phyloP scores from a whole-genome alignment of 2,888 invertebrate species.

The Tipula unca region DNA sequence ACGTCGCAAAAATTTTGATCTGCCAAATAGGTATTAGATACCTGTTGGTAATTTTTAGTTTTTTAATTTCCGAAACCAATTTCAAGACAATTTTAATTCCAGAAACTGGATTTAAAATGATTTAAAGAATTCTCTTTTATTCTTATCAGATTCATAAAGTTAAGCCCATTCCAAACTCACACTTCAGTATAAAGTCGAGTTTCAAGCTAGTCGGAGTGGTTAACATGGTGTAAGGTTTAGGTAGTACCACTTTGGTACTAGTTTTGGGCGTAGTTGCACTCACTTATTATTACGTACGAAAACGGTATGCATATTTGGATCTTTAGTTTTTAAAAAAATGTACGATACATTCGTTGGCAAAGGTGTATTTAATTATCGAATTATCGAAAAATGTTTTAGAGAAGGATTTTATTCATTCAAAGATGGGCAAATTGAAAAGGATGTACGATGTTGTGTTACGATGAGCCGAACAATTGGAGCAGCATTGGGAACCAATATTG shows the following conservation, averaged over 20 bases:
- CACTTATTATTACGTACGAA: conserved; percentile 17
- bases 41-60: too few relatives aligned
- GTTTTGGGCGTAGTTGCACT: background rate
- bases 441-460: conserved; percentile 39
- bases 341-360: conserved; percentile 24
- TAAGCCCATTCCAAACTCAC: background rate
- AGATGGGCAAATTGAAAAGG: conserved; percentile 43
- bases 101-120: too few relatives aligned
- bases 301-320: conserved; percentile 30
- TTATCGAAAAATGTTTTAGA: conserved; percentile 34
- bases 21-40: too few relatives aligned
- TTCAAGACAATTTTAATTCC: too few relatives aligned
- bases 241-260: background rate
- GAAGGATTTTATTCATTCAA: conserved; percentile 37
- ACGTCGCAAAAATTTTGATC: too few relatives aligned
- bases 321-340: conserved; percentile 28
- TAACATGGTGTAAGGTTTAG: background rate
- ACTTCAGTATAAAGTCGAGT: background rate
- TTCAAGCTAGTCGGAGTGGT: background rate
- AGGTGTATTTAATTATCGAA: conserved; percentile 25
- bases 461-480: conserved; percentile 30
- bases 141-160: too few relatives aligned
- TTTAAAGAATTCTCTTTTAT: too few relatives aligned
- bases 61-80: too few relatives aligned
- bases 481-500: conserved; percentile 26